These are phyloP conservation scores for Steinernema hermaphroditum DNA, from an alignment of 2,888 invertebrate genomes.

Conservation along the genomic window DNA sequence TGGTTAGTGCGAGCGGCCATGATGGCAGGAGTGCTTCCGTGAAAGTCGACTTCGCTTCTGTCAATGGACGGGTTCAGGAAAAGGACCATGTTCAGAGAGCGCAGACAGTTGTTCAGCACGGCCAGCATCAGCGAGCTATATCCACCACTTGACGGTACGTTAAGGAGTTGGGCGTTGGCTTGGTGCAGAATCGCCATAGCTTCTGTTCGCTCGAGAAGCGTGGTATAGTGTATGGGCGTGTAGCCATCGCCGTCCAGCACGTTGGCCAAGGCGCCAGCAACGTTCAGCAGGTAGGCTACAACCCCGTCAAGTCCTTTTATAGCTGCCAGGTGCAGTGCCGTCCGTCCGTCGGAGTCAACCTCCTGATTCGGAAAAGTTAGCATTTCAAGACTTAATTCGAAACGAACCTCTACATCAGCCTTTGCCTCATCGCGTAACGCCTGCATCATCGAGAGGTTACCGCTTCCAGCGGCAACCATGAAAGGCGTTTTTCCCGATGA, in stretches of 20 bases:
- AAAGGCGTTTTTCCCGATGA: not conserved
- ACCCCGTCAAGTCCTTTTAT: not conserved
- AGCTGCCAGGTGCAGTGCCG: not conserved
- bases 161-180: not conserved
- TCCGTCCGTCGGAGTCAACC: not conserved
- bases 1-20: not conserved
- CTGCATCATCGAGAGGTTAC: not conserved
- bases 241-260: constrained; percentile 22
- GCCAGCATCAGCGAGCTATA: not conserved
- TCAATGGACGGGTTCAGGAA: not conserved
- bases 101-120: not conserved
- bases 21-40: not conserved
- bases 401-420: not conserved
- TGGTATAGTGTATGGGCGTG: constrained; percentile 20
- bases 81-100: not conserved
- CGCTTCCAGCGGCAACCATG: constrained; percentile 1
- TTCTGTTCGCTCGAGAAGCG: not conserved
- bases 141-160: not conserved
- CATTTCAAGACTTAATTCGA: no score
- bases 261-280: not conserved
- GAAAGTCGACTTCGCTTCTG: constrained; percentile 4
- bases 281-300: not conserved
- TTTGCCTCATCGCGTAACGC: not conserved
- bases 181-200: not conserved
- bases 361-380: no score